phyloP scores from a whole-genome alignment of 2,797 vertebrate genomes.

The Hyperoplus immaculatus region DNA sequence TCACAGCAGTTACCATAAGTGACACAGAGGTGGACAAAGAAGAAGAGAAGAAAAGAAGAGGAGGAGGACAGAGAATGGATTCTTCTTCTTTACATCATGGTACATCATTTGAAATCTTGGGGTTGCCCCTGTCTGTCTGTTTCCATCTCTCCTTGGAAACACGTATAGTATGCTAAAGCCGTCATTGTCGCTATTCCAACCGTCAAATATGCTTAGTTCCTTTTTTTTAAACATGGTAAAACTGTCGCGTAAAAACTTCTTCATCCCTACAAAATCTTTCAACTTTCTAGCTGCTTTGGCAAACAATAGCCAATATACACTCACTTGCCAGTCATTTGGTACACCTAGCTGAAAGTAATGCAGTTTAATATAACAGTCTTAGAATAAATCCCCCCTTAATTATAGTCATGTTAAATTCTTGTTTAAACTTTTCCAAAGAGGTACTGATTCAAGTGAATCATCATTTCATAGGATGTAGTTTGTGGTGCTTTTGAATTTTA shows the following conservation, averaged over 20 bases:
- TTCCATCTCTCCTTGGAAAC: not conserved
- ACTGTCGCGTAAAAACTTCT: not conserved
- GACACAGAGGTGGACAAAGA: conserved; percentile 19
- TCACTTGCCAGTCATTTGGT: not conserved
- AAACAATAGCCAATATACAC: not conserved
- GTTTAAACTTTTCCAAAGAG: not conserved
- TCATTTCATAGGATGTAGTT: not conserved
- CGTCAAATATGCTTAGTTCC: not conserved
- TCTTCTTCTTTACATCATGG: conserved; percentile 23
- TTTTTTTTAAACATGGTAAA: not conserved
- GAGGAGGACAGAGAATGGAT: conserved; percentile 14
- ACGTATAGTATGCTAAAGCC: not conserved
- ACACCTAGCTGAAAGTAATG: not conserved
- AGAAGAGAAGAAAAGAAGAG: not conserved
- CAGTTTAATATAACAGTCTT: not conserved
- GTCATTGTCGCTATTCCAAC: not conserved
- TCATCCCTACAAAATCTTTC: not conserved
- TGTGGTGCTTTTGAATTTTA: not conserved
- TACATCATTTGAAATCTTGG: conserved; percentile 30
- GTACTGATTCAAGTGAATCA: not conserved
- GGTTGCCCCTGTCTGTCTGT: not conserved
- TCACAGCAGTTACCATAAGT: conserved; percentile 28
- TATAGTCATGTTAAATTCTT: not conserved
- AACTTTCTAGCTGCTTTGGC: not conserved
- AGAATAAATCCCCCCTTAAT: not conserved